Conservation (phyloP, 2,888 invertebrate species). For the Eilema griseolum region DNA sequence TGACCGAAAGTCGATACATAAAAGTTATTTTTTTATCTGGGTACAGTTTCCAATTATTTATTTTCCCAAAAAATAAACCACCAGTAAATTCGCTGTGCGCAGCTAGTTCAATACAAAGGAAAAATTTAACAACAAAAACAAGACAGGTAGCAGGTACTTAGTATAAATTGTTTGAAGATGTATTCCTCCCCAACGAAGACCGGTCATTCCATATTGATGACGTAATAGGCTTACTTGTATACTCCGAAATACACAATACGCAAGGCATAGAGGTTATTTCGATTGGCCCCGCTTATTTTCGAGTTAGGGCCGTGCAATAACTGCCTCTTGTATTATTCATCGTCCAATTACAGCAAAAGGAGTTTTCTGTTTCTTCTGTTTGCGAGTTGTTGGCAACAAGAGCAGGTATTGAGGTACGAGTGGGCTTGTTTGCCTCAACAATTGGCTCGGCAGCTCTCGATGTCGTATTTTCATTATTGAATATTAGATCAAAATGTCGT, state of each 20-base stretch:
- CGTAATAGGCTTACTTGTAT: constrained; percentile 38
- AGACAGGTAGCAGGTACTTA: constrained; percentile 12
- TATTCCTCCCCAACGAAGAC: constrained; percentile 20
- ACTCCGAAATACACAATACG: constrained; percentile 26
- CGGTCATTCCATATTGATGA: constrained; percentile 35
- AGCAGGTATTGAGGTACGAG: constrained; percentile 59
- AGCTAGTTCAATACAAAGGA: neutral
- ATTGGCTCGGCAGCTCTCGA: constrained; percentile 67
- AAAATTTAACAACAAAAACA: constrained; percentile 4
- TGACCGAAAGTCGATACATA: neutral
- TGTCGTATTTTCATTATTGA: constrained; percentile 73
- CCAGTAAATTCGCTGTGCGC: neutral
- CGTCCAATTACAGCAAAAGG: constrained; percentile 86
- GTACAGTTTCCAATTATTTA: neutral
- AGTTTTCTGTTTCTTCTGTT: constrained; percentile 74
- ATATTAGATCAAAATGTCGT: constrained; percentile 73
- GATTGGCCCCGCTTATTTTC: constrained; percentile 67
- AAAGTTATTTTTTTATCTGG: neutral
- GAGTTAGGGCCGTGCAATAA: constrained; percentile 78
- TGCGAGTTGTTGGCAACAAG: constrained; percentile 51
- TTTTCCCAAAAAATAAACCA: constrained; percentile 4
- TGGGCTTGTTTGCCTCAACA: constrained; percentile 73
- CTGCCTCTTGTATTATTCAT: constrained; percentile 86
- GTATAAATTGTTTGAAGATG: constrained; percentile 8
- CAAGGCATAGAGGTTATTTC: constrained; percentile 38